Evolutionary conservation across 92 coral and sea anemone species (phyloP), one percentile per base, ranked within the genome.

Genomic region (Plumapathes pennacea): DNA sequence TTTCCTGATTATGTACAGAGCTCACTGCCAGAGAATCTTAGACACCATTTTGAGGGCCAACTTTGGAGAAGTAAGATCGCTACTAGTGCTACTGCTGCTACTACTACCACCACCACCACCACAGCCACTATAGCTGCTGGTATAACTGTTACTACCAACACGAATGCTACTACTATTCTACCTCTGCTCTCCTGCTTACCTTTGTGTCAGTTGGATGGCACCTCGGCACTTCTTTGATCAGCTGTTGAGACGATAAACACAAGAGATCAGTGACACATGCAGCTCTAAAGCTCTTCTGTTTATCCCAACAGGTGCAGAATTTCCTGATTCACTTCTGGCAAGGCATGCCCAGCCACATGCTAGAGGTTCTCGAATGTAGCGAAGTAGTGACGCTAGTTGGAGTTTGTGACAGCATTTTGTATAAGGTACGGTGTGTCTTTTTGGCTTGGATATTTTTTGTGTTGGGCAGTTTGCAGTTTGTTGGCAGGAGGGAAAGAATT

Each of bases 321-420:
- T 92, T 92, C 46, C 71, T 92, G 74, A 71, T 92, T 39, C 98
- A 92, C 66, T 92, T 92, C 55, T 92, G 98, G 98, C 98, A 92
- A 77, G 98, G 98, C 37, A 92, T 92, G 98, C 98, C 98, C 6
- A 85, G 72, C 58, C 98, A 92, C 57, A 92, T 92, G 88, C 67
- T 92, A 27, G 88, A 85, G 30, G 90, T 92, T 9, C 60, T 92
- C 46, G 90, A 89, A 25, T 88, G 82, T 42, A 72, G 63, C 21
- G 98, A 92, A 13, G 96, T 92, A 11, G 82, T 92, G 12, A 82
- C 88, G 10, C 81, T 92, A 21, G 82, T 92, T 44, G 98, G 98
- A 18, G 71, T 76, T 13, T 92, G 98, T 64, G 98, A 92, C 44
- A 71, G 59, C 46, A 92, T 92, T 46, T 57, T 92, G 15, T 92